Base-by-base conservation (phyloP, 2,888 invertebrate species). In the Panopea generosa region DNA sequence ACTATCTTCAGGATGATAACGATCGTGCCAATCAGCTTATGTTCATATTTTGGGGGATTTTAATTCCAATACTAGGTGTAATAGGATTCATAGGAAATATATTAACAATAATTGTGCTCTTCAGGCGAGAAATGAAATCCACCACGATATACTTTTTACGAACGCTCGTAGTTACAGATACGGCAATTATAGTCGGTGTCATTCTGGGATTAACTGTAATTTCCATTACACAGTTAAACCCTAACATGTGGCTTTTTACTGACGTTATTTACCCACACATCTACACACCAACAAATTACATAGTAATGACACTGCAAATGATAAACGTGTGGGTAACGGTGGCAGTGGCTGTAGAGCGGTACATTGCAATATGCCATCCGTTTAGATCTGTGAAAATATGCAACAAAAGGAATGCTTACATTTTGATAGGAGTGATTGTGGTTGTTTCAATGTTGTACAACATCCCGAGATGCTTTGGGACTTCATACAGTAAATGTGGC, bases 261-360 rank as follows among this genome's bases (percentile, higher is more conserved):
- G 84, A 87, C 52, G 83, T 83, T 14, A 79, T 89, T 20, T 90
- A 90, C 72, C 89, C 90, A 0, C 65, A 85, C n/a, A 81, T 90
- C n/a, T 86, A 87, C 76, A 87, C 86, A 2, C 87, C 89, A 7
- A 82, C 85, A 26, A 87, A 87, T 53, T 90, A 84, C 65, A 74
- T 88, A 27, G 87, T 89, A 3, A 90, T 90, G 88, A 84, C 89
- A 1, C 80, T 89, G 22, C 91, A 91, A 70, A 85, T 89, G 65
- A 83, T 86, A 57, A 91, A 90, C 59, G 89, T 91, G 2, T 91
- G 90, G 89, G 82, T 90, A 16, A 91, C 91, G 0, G 87, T 91
- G 33, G 86, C 89, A 1, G 90, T 91, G 20, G 87, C 90, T 1
- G 86, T 90, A 27, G 91, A 91, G 71, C 84, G 91, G 1, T 91